Base-by-base conservation (phyloP, 2,797 vertebrate genomes). In the Arnoldichthys spilopterus region DNA sequence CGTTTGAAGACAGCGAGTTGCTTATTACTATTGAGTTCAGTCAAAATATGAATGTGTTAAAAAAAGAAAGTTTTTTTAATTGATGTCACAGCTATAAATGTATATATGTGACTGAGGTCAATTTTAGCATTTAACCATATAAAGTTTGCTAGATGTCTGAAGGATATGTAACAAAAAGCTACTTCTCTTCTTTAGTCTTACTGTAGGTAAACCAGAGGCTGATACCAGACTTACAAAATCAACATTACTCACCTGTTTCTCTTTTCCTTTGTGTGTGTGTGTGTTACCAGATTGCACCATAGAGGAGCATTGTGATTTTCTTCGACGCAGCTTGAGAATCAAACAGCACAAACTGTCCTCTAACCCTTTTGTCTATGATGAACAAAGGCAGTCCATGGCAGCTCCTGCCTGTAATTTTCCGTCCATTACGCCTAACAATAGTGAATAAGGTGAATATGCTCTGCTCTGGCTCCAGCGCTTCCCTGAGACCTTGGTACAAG, bases 401-500 rank as follows among this genome's bases (percentile, higher is more conserved):
- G 72, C 72, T 76, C 68, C 72, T 67, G 72, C 71, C 75, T 80
- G 79, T 79, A 85, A 83, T 85, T 76, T 82, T 85, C 80, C 45
- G 71, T 83, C 85, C 79, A 86, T 86, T 86, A 82, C 77, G 69
- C 77, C 69, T 81, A 85, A 86, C 82, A 86, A 85, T 83, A 80
- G 81, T 76, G 85, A 86, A 86, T 85, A 80, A 81, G 68, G 82
- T 16, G 70, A 82, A 86, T 80, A 70, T 56, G 63, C 74, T 72
- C 22, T 72, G 75, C 58, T 72, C 74, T 77, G 71, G 77, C 79
- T 78, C 59, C 80, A 54, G 58, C 70, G 79, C 82, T 82, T 83
- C 79, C 79, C 79, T 6, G 83, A 86, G 81, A 86, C 85, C 83
- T 85, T 86, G 85, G 83, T 75, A 63, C 62, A 74, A 78, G 79